Percentiles rank a stretch among this genome's conserved stretches.
phyloP scores from a whole-genome alignment of 2,888 invertebrate genomes.

The Eupithecia abbreviata region DNA sequence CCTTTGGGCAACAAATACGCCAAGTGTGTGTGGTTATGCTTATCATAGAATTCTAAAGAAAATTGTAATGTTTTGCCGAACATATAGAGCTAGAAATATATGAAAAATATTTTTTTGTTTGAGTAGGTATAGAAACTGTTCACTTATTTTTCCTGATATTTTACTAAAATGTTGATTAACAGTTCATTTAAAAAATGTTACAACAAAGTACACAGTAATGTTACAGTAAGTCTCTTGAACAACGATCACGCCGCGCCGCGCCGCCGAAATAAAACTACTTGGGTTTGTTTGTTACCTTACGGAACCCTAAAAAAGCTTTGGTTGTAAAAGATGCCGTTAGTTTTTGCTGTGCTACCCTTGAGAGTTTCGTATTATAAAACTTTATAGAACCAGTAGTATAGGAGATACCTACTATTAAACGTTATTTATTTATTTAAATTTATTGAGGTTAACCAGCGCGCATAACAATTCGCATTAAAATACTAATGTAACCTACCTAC shows the following conservation, averaged over 20 bases:
- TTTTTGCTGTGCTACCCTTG: background rate
- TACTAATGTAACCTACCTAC: too few relatives aligned
- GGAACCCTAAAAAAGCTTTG: background rate
- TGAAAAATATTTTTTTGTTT: background rate
- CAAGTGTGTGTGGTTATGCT: background rate
- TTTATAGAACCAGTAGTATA: background rate
- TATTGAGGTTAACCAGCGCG: too few relatives aligned
- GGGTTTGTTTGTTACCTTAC: background rate
- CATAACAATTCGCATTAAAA: too few relatives aligned
- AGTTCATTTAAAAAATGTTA: background rate
- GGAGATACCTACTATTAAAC: background rate
- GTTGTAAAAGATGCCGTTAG: background rate
- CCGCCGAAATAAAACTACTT: too few relatives aligned
- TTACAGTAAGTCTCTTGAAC: too few relatives aligned
- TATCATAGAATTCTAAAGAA: background rate
- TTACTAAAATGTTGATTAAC: background rate
- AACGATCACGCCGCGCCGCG: too few relatives aligned
- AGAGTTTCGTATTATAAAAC: background rate
- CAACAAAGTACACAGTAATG: too few relatives aligned
- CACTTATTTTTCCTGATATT: background rate
- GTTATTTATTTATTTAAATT: too few relatives aligned
- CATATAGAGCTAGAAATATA: background rate
- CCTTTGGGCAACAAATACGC: slow-evolving; percentile 1
- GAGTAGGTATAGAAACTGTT: background rate
- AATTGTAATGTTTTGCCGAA: background rate